phyloP scores from a whole-genome alignment of 2,113 vertebrate genomes.

The Ailurus styani region DNA sequence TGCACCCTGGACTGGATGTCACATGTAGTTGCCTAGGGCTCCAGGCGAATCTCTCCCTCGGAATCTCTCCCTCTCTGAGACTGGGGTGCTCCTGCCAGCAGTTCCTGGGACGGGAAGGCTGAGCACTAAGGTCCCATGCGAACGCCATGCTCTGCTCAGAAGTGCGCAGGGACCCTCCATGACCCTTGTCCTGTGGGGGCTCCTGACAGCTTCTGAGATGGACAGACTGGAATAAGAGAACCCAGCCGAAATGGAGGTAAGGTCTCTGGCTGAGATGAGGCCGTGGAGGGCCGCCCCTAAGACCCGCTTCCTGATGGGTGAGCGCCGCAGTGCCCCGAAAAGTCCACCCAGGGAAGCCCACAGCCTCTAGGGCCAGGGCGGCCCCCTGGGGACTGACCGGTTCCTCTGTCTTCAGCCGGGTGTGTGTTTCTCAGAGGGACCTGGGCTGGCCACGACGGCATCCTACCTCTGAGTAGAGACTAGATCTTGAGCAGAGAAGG shows the following conservation, averaged over 20 bases:
- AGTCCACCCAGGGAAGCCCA: not conserved
- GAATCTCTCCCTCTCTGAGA: not conserved
- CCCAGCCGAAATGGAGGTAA: not conserved
- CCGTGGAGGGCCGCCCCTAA: rapidly evolving
- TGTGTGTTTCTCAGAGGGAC: not conserved
- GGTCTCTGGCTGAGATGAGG: not conserved
- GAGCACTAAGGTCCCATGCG: not conserved
- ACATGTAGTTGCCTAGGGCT: not conserved
- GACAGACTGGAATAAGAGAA: not conserved
- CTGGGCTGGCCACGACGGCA: not conserved
- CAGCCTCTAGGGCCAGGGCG: rapidly evolving
- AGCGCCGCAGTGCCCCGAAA: not conserved
- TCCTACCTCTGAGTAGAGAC: not conserved
- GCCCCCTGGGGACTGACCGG: too few relatives aligned
- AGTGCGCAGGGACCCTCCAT: rapidly evolving
- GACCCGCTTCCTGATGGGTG: too few relatives aligned
- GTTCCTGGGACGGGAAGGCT: not conserved
- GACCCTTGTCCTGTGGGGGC: not conserved
- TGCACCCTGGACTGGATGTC: not conserved
- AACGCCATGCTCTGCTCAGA: not conserved
- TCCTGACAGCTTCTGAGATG: not conserved
- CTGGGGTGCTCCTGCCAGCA: not conserved
- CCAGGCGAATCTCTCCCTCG: not conserved
- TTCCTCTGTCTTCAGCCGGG: not conserved
- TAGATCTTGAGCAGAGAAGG: not conserved